Conservation (phyloP, 2,797 vertebrate genomes). For the Coccyzus lansbergi region DNA sequence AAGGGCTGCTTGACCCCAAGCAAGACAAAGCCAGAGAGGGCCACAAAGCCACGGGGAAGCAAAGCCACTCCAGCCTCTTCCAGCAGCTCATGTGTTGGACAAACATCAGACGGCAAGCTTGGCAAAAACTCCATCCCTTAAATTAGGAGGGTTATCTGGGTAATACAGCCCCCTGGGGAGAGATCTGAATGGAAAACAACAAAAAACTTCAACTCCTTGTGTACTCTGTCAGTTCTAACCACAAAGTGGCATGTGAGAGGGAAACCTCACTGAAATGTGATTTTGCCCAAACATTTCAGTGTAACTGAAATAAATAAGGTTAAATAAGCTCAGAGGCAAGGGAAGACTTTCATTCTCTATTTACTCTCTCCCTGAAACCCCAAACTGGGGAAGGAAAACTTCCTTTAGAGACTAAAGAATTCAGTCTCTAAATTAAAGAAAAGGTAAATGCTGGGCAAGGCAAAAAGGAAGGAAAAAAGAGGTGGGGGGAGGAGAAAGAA, state of each 20-base stretch:
- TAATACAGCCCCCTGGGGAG: background rate
- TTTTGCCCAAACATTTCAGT: background rate
- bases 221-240: background rate
- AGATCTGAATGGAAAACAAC: background rate
- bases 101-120: background rate
- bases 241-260: background rate
- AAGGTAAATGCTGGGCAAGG: constrained; percentile 4
- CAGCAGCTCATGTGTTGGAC: background rate
- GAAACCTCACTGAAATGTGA: background rate
- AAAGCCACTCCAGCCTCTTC: background rate
- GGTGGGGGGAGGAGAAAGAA: fast-evolving
- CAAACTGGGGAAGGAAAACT: background rate
- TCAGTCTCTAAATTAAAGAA: background rate
- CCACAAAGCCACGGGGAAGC: background rate
- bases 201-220: background rate
- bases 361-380: background rate
- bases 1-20: background rate
- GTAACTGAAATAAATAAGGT: background rate
- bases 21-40: background rate
- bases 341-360: background rate
- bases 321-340: background rate
- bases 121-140: background rate
- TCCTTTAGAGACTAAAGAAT: background rate
- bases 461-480: background rate
- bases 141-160: background rate